Conservation (phyloP, 2,113 vertebrate species). For the Sarotherodon lohbergeri region DNA sequence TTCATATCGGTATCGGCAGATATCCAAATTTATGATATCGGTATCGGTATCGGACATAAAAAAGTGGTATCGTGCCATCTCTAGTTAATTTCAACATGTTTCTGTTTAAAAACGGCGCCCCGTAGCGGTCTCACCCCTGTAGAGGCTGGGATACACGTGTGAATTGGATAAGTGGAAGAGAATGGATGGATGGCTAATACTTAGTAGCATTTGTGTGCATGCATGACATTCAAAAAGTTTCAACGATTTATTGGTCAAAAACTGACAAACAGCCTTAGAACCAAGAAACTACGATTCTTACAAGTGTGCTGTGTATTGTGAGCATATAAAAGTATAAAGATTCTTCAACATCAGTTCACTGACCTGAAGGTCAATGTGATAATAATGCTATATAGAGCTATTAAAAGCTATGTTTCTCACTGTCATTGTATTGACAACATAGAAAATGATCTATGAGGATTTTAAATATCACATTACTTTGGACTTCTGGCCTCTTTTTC, state of each 20-base stretch:
- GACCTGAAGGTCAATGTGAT: not conserved
- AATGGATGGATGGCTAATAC: not conserved
- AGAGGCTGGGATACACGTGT: not conserved
- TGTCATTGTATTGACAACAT: not conserved
- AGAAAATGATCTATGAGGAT: not conserved
- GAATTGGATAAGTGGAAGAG: rapidly evolving
- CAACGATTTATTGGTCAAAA: not conserved
- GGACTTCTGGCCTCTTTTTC: not conserved
- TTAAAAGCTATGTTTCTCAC: not conserved
- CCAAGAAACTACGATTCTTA: too few species aligned
- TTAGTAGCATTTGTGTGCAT: not conserved
- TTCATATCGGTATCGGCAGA: too few species aligned
- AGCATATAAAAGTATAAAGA: not conserved
- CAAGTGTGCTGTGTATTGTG: too few species aligned
- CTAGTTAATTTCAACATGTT: not conserved
- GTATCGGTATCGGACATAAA: too few species aligned
- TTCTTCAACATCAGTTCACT: not conserved
- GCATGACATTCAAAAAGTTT: not conserved
- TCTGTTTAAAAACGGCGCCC: not conserved
- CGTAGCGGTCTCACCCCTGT: not conserved
- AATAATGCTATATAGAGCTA: not conserved
- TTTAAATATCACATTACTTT: not conserved
- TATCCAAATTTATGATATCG: too few species aligned
- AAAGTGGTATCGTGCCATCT: too few species aligned
- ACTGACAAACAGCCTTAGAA: not conserved